Base-by-base conservation (phyloP, 2,888 invertebrate genomes). In the Tillus elongatus region DNA sequence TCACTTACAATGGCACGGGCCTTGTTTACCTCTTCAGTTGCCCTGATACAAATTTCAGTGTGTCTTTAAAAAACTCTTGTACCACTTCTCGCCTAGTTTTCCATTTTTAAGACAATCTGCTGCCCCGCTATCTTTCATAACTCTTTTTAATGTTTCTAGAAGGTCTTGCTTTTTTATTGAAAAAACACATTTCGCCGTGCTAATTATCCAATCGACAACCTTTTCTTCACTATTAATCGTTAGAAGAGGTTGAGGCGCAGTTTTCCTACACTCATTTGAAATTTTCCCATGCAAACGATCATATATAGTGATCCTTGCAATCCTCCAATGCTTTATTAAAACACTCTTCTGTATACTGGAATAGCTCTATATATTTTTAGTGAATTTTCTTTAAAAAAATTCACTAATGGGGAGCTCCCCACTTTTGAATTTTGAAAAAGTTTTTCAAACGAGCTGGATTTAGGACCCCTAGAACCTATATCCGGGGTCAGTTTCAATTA, bases 1-100 rank as follows among this genome's bases (percentile, higher is more conserved):
- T 58, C 49, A 31, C 50, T 52, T 8, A 56, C 49, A 36, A 43
- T 33, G 4, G 52, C 54, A 42, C 53, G 41, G 11, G 53, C 50
- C 47, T 51, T 53, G 13, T 43, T 47, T 11, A 49, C 46, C 41
- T 37, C 42, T 44, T 57, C 56, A 3, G 55, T 45, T 43, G 44
- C 45, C 36, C 46, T 41, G 16, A 42, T 12, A 28, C 49, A 42
- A 33, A 58, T 45, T 30, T 40, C 42, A 2, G 43, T 41, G 30
- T 43, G 16, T 9, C 41, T 15, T 19, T 33, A 55, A 43, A 43
- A 60, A 58, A 14, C 38, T 47, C 16, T 19, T 12, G 33, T 51
- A 56, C 57, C 58, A 59, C 30, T 40, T 49, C 41, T 51, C 6
- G 4, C 40, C 40, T 8, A 45, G 45, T 33, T 13, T 30, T 1